A percentile compares a stretch with the other conserved stretches of the same genome.
These are phyloP conservation scores for Himalopsyche japonica DNA, from an alignment of 2,888 invertebrate genomes.

Conservation along the genomic window DNA sequence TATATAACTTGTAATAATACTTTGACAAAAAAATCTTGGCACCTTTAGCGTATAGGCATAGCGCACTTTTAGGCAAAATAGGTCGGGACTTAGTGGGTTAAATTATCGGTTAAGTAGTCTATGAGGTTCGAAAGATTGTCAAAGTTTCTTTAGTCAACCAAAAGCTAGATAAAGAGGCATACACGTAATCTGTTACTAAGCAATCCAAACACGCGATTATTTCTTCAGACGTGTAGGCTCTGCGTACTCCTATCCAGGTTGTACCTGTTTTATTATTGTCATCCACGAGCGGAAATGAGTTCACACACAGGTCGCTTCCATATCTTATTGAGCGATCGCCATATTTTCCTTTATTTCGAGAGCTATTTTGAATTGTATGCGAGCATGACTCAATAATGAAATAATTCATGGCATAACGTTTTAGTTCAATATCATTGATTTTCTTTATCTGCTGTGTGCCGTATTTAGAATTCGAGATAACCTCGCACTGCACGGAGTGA, in stretches of 20 bases:
- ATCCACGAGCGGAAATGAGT: neutral
- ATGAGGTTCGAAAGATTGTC: too few species aligned
- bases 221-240: too few species aligned
- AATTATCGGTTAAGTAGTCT: too few species aligned
- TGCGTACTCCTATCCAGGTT: neutral
- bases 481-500: neutral
- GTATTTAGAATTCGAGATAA: neutral
- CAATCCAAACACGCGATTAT: too few species aligned
- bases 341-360: neutral
- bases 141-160: too few species aligned
- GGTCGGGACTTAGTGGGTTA: too few species aligned
- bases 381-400: neutral
- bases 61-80: too few species aligned
- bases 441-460: neutral
- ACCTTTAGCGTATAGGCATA: too few species aligned
- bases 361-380: neutral
- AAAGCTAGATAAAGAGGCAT: too few species aligned
- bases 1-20: too few species aligned
- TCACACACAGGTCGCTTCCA: neutral
- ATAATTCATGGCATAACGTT: neutral
- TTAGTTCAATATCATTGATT: neutral
- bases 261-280: neutral
- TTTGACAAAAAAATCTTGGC: too few species aligned
- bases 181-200: too few species aligned
- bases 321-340: neutral